Evolutionary conservation across 2,888 invertebrate species (phyloP), one percentile per base, ranked within the genome.

Genomic region (Noctua pronuba): DNA sequence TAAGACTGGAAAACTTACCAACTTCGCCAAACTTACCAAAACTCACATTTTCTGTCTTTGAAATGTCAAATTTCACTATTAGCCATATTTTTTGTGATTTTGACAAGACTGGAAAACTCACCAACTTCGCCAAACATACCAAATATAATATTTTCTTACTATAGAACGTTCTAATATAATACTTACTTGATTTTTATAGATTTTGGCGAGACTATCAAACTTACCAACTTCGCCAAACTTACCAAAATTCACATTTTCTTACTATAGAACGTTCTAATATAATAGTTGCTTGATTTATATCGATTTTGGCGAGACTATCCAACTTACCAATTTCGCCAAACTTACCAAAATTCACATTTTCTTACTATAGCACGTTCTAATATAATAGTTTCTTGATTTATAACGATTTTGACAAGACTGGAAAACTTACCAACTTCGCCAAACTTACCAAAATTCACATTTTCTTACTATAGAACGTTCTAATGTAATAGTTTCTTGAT

Each of bases 1-100:
- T 49, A 49, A 21, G 21, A 21, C 49, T 49, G 49, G 49, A 49
- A 72, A 71, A 8, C 65, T 65, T 46, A 21, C 8, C 35, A 35
- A 44, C 24, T 35, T 72, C 16, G 28, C 62, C 35, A 46, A 64
- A 72, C 49, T 21, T 38, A 69, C 16, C 35, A 52, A 69, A 49
- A 18, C 38, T 28, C 1, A 24, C 5, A 41, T 74, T 72, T n/a
- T 31, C 21, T 31, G 5, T 41, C 3, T 28, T 2, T 13, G 21
- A 3, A 21, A 21, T 1, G 2, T 24, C 7, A 11, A 28, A 21
- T 8, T 71, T 13, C 8, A 31, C 5, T 18, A 71, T 16, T n/a
- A 35, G 10, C 8, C 5, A 2, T 1, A 38, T 52, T 49, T 35
- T 24, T 21, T 7, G 1, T 24, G 16, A 49, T 16, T 49, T 52